Evolutionary conservation across 1,140 invertebrate genomes (phyloP).

Genomic region (Drosophila sechellia): DNA sequence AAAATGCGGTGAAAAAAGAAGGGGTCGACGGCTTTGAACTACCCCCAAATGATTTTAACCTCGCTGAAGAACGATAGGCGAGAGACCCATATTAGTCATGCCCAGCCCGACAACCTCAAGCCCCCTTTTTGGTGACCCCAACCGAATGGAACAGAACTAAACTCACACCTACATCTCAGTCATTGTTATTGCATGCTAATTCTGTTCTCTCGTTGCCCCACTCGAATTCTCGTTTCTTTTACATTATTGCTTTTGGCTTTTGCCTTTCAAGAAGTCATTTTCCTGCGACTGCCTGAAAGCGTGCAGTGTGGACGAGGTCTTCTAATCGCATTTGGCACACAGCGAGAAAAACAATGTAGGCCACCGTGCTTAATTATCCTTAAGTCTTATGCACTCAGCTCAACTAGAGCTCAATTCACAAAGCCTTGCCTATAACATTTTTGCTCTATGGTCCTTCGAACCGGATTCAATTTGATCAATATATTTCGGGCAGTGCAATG

Average conservation of each 20-base stretch:
- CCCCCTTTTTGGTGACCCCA: neutral
- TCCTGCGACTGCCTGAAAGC: slow-evolving; percentile 50
- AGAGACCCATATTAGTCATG: slow-evolving; percentile 62
- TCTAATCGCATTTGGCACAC: slow-evolving; percentile 70
- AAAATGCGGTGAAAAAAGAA: slow-evolving; percentile 1
- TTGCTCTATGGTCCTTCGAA: neutral
- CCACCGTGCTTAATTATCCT: neutral
- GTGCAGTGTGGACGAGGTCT: slow-evolving; percentile 57
- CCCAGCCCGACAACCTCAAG: slow-evolving; percentile 1
- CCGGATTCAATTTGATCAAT: neutral
- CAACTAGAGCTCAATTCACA: neutral
- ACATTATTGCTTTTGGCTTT: slow-evolving; percentile 40
- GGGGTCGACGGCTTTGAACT: slow-evolving; percentile 14
- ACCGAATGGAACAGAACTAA: neutral
- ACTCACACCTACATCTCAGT: neutral
- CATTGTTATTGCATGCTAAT: slow-evolving; percentile 77
- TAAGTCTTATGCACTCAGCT: neutral
- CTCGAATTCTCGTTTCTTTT: slow-evolving; percentile 7
- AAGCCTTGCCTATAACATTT: neutral
- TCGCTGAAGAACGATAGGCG: slow-evolving; percentile 13
- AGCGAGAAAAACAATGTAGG: neutral
- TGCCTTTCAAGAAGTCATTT: slow-evolving; percentile 46
- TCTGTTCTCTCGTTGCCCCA: slow-evolving; percentile 30
- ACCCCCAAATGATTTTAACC: slow-evolving; percentile 16
- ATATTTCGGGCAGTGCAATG: neutral